Evolutionary conservation across 2,888 invertebrate species (phyloP).

Genomic region (Eueremaeus valkanovi): DNA sequence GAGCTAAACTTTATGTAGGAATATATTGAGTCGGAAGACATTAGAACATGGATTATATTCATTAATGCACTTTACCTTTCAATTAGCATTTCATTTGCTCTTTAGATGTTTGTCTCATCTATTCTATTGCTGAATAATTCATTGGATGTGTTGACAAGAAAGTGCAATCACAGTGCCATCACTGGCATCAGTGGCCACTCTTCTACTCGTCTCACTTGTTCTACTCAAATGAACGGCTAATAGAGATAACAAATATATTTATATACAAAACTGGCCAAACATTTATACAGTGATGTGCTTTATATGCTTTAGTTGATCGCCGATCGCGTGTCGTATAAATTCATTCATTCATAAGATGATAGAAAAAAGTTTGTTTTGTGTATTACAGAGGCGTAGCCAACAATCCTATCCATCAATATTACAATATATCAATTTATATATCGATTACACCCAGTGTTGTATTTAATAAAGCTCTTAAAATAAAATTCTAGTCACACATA

Average conservation of each 20-base stretch:
- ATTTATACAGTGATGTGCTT: neutral
- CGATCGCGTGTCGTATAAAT: neutral
- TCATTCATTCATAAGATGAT: too few relatives aligned
- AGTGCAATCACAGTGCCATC: conserved; percentile 14
- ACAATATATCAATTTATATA: too few relatives aligned
- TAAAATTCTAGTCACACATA: too few relatives aligned
- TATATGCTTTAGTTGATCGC: too few relatives aligned
- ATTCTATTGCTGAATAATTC: conserved; percentile 6
- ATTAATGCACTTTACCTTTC: conserved; percentile 24
- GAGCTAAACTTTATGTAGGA: neutral
- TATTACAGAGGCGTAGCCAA: too few relatives aligned
- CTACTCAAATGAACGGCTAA: neutral
- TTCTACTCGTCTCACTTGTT: neutral
- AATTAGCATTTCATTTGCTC: neutral
- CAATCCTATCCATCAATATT: too few relatives aligned
- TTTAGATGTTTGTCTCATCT: neutral
- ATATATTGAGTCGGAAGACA: too few relatives aligned
- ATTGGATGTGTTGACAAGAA: conserved; percentile 4
- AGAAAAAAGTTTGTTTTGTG: too few relatives aligned
- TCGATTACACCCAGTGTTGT: too few relatives aligned
- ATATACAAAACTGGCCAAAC: neutral
- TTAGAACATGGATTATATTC: too few relatives aligned
- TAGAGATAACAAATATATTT: neutral
- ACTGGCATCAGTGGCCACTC: conserved; percentile 3
- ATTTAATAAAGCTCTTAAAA: too few relatives aligned